Evolutionary conservation across 2,113 vertebrate genomes (phyloP).

Genomic region (Apodemus sylvaticus): DNA sequence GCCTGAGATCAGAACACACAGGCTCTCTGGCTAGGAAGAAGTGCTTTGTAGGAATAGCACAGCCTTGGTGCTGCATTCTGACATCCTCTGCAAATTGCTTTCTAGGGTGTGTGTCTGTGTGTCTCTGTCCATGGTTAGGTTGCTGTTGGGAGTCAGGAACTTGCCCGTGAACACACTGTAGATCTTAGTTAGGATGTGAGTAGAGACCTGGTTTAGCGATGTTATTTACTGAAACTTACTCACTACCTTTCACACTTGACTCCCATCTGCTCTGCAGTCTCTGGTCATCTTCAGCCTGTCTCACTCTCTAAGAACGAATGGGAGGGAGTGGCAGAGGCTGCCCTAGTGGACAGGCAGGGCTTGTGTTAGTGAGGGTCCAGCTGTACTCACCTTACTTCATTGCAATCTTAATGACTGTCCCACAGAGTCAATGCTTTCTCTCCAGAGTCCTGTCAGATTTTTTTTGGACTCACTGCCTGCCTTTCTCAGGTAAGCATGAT

Average conservation of each 20-base stretch:
- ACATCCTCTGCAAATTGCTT: not conserved
- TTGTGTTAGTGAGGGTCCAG: not conserved
- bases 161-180: not conserved
- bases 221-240: not conserved
- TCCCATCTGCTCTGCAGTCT: not conserved
- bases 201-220: not conserved
- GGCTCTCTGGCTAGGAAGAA: not conserved
- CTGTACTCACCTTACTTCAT: constrained; percentile 13
- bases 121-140: not conserved
- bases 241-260: not conserved
- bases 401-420: constrained; percentile 85
- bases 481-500: constrained; percentile 91
- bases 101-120: not conserved
- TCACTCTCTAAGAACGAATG: not conserved
- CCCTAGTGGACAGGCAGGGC: fast-evolving
- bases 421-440: constrained; percentile 97
- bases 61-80: not conserved
- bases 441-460: constrained; percentile 95
- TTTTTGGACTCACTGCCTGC: constrained; percentile 96
- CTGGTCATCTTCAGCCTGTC: not conserved
- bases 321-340: not conserved
- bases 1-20: not conserved
- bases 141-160: not conserved
- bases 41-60: fast-evolving
- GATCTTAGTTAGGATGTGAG: not conserved